Evolutionary conservation across 2,113 vertebrate species (phyloP), one percentile per base, ranked within the genome.

Genomic region (Pygathrix nemaeus): DNA sequence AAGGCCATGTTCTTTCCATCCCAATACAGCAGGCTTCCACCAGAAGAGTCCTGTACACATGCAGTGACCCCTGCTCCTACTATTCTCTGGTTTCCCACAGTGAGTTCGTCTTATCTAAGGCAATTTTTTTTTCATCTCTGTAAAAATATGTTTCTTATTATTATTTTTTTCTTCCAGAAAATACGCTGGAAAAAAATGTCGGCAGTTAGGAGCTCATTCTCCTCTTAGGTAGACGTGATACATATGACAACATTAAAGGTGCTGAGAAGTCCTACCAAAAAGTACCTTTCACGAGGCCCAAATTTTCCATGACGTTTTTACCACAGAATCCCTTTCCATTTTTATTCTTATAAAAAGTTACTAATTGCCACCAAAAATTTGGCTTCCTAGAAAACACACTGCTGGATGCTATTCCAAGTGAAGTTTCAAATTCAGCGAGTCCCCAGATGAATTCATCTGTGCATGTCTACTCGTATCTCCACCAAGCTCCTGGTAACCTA

Each of bases 1-100:
- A 80, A 82, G 38, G 38, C 73, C 83, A 50, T 45, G 6, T 55
- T 85, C n/a, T 96, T 84, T 78, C 25, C 12, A 50, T 86, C 35
- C 52, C 7, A 79, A 25, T 23, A 43, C 1, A 94, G 55, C 30
- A 76, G 7, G 9, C 11, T 90, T 91, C 9, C 35, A 48, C 17
- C 38, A 9, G 14, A 50, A 66, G 57, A 68, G 35, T 21, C 9
- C 10, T 43, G 17, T 38, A 2, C 0, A 2, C 7, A 21, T 1
- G 30, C 0, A 48, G 38, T 1, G 12, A 32, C 16, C 45, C 11
- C 45, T 73, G 7, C 25, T 61, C 50, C 30, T 70, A 20, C 5
- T 20, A 1, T 5, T 16, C 17, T 25, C 48, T 83, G 57, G 4
- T 16, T 43, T 75, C 38, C 87, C 23, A 18, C 27, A 32, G 43